These are phyloP conservation scores for Hylaea fasciaria DNA, from an alignment of 2,888 invertebrate species.

Conservation along the genomic window DNA sequence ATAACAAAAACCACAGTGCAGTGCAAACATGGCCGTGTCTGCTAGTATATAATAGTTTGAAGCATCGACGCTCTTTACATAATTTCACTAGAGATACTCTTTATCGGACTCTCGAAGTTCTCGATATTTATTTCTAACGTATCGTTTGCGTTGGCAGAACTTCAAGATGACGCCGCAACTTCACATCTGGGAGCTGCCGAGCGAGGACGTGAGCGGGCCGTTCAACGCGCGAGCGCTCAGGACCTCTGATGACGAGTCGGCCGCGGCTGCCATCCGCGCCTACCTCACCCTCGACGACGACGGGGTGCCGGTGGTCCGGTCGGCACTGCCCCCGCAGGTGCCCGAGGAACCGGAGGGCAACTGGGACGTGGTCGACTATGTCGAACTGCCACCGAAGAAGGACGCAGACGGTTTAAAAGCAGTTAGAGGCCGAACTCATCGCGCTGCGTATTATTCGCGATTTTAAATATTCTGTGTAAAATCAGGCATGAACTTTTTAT, in stretches of 20 bases:
- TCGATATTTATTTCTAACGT: no score
- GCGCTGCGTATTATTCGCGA: constrained; percentile 8
- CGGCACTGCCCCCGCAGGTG: constrained; percentile 80
- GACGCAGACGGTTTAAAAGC: constrained; percentile 1
- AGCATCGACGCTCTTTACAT: no score
- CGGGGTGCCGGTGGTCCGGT: constrained; percentile 86
- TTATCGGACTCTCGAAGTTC: no score
- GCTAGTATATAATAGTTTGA: no score
- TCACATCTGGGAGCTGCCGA: constrained; percentile 78
- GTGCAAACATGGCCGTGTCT: no score
- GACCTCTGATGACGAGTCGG: constrained; percentile 78
- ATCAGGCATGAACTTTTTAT: no score
- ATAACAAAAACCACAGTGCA: no score
- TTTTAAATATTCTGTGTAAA: constrained; percentile 1
- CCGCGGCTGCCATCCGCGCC: constrained; percentile 80
- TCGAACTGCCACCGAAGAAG: constrained; percentile 66
- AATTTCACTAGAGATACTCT: no score
- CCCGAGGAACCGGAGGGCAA: constrained; percentile 82
- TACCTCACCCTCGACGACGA: constrained; percentile 86
- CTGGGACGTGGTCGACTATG: constrained; percentile 89
- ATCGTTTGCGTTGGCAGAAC: constrained; percentile 64
- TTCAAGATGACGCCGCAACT: constrained; percentile 85
- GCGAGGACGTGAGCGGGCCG: constrained; percentile 84
- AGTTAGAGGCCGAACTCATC: constrained; percentile 10
- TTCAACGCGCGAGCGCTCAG: constrained; percentile 86